Conservation (phyloP, 2,797 vertebrate species). For the Poecile montanus region DNA sequence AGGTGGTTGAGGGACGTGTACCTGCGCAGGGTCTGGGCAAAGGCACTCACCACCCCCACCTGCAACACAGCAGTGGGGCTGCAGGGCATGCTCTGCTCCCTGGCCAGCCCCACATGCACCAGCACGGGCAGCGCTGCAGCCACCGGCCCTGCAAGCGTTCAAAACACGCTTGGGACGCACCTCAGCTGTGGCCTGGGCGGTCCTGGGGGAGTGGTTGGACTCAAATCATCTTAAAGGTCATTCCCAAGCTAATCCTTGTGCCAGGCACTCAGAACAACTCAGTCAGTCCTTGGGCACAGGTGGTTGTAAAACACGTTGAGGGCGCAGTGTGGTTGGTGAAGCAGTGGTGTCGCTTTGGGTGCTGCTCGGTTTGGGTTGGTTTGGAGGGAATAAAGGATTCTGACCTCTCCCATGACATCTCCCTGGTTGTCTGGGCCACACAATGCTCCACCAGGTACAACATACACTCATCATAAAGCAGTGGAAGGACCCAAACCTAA, state of each 20-base stretch:
- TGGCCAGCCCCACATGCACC: neutral
- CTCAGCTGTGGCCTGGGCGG: neutral
- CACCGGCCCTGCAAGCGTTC: neutral
- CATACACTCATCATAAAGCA: conserved; percentile 94
- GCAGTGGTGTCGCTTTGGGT: rapidly evolving
- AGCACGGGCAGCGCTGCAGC: rapidly evolving
- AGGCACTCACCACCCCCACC: conserved; percentile 94
- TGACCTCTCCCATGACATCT: conserved; percentile 93
- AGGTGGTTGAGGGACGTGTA: conserved; percentile 98
- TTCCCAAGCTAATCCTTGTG: neutral
- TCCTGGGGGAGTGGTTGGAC: neutral
- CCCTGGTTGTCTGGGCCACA: conserved; percentile 88
- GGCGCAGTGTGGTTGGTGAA: neutral
- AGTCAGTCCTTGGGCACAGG: neutral
- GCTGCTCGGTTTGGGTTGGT: neutral
- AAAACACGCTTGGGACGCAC: rapidly evolving
- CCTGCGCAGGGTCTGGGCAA: conserved; percentile 92
- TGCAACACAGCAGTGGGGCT: conserved; percentile 54
- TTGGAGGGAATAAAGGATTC: neutral
- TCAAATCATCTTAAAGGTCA: neutral
- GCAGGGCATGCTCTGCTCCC: neutral
- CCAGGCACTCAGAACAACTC: neutral
- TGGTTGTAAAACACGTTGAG: neutral
- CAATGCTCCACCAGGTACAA: conserved; percentile 94
- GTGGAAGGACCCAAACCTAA: conserved; percentile 89